Evolutionary conservation across 2,888 invertebrate species (phyloP), one percentile per base, ranked within the genome.

Genomic region (Pimpla rufipes): DNA sequence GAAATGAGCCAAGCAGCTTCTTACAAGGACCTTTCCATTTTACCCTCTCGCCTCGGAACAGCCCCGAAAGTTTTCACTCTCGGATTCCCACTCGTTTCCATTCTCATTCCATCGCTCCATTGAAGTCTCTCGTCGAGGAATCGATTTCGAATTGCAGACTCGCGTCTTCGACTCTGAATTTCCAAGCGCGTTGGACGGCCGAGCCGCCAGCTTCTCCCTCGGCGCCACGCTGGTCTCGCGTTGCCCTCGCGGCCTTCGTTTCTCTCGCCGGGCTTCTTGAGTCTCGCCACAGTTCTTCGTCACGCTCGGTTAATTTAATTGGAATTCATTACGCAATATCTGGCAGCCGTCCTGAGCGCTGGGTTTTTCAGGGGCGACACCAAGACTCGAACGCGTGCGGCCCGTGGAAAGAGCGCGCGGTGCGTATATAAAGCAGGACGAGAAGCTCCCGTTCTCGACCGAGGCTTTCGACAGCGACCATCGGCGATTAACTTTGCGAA

Each of bases 291-390:
- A 16, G 55, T 37, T 29, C 11, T 45, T 52, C 23, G 55, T 59
- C 75, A 71, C 71, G 55, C 74, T 76, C 78, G 67, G 50, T 81
- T 64, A 81, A 71, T 74, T 84, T 74, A 86, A 87, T 87, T 85
- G 85, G 75, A 81, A 85, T 86, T 86, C 81, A 85, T 88, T 88
- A 85, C 79, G 86, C 74, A 84, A 84, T 83, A 84, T 80, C 83
- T 62, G 40, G n/a, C 59, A 42, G 55, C 78, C 71, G 81, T 76
- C 35, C 21, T 21, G 62, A 50, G 50, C 11, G 23, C 23, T 21
- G 47, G 7, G 7, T 40, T 64, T 50, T 50, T 55, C 62, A 8
- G 29, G 16, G 50, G 50, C 45, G 68, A 80, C 68, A n/a, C 62
- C 62, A 55, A 23, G 50, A 42, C 40, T 45, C n/a, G 42, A 47